These are phyloP conservation scores for Pontoporia blainvillei DNA, from an alignment of 2,113 vertebrate species.

Conservation along the genomic window DNA sequence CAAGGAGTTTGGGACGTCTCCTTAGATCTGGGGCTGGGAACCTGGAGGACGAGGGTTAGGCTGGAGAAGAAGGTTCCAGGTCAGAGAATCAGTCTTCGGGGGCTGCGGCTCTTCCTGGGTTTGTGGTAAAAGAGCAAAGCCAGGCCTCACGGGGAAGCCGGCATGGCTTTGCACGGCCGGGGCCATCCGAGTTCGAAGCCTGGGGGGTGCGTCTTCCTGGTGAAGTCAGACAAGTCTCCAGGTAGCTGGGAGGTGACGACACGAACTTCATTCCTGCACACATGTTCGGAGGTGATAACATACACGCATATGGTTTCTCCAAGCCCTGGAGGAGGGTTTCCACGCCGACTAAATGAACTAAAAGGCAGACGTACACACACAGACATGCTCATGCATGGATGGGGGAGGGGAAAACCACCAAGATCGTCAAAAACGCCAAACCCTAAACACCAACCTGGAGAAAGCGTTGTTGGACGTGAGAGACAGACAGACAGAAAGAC, in stretches of 20 bases:
- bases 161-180: neutral
- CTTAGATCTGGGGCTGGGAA: neutral
- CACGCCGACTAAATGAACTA: conserved; percentile 62
- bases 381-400: neutral
- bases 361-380: conserved; percentile 38
- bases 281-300: conserved; percentile 80
- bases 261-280: conserved; percentile 76
- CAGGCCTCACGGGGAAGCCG: fast-evolving
- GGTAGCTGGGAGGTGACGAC: conserved; percentile 71
- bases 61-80: neutral
- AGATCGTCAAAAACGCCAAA: neutral
- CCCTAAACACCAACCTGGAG: neutral
- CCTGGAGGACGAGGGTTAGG: neutral
- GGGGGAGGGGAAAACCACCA: neutral
- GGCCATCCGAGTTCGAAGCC: neutral
- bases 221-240: conserved; percentile 71
- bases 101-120: neutral
- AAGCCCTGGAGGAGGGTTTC: conserved; percentile 66
- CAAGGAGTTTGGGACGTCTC: neutral
- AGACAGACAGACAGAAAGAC: neutral
- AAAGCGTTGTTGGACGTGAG: conserved; percentile 59
- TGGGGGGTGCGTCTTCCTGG: conserved; percentile 63
- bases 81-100: neutral
- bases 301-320: conserved; percentile 77
- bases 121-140: neutral